Base-by-base conservation (phyloP, 2,113 vertebrate species). In the Heptranchias perlo region DNA sequence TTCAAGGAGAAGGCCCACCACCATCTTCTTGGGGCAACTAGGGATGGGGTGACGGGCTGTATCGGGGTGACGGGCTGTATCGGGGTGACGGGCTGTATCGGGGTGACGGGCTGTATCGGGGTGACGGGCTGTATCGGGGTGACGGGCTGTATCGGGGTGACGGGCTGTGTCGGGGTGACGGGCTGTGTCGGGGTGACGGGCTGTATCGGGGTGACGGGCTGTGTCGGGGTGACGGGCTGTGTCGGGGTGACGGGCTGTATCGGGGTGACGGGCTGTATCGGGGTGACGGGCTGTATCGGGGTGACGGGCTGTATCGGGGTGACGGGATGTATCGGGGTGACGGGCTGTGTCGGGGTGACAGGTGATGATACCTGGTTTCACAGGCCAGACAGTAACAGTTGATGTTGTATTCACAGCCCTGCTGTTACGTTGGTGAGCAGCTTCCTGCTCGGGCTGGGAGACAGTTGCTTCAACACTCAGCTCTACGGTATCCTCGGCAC, bases 381-480 rank as follows among this genome's bases (percentile, higher is more conserved):
- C 23, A 10, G 35, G 35, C 93, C 21, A 18, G 58, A n/a, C 54
- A 25, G 89, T n/a, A n/a, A 61, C 18, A 92, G 0, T n/a, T 62
- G 58, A 11, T 16, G 35, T 58, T 96, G 67, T 84, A 31, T 96
- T 58, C 58, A 61, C 67, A 96, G 95, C 39, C 69, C 64, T 10
- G 25, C 67, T 8, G 67, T 25, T 23, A 44, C 44, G 0, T 31
- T 96, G 25, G 49, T 96, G 47, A 58, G 67, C 39, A 96, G 95
- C 58, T 96, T 96, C 95, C 67, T 96, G 31, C 95, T 96, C 10
- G 95, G 95, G 10, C 78, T 96, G 6, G 95, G 95, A 35, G 95
- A 96, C 44, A 96, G 95, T 61, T 96, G 95, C 78, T 96, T 78
- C 39, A 96, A 96, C 67, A 96, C 95, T 18, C 95, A 96, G 69